A percentile compares a stretch with the other conserved stretches of the same genome.
Conservation (phyloP, 2,888 invertebrate species). For the Deilephila porcellus region DNA sequence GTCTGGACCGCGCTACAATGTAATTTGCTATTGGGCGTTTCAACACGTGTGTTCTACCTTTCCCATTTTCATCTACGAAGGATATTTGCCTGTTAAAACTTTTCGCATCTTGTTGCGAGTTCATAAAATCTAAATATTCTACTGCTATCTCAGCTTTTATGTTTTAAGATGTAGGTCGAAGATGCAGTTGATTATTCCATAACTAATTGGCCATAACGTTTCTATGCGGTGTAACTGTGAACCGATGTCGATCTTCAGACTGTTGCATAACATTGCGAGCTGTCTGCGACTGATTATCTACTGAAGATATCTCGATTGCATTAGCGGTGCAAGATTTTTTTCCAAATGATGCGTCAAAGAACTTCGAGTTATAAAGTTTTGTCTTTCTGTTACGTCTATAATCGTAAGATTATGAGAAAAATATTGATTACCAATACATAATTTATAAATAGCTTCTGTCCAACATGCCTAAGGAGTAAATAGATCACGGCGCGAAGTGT, state of each 20-base stretch:
- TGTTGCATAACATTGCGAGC: no score
- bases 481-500: neutral
- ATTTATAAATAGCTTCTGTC: neutral
- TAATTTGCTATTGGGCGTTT: conserved; percentile 71
- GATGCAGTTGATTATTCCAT: neutral
- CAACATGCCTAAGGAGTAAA: conserved; percentile 45
- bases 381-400: no score
- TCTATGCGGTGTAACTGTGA: no score
- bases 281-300: no score
- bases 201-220: neutral
- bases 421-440: neutral
- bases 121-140: neutral
- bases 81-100: conserved; percentile 60
- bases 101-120: conserved; percentile 30
- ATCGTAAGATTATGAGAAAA: no score
- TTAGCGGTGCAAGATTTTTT: no score
- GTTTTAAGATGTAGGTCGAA: no score
- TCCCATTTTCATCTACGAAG: conserved; percentile 64
- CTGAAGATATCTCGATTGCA: no score
- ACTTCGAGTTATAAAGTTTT: no score
- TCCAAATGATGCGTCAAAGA: no score
- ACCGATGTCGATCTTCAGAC: no score
- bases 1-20: conserved; percentile 68
- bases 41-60: conserved; percentile 63
- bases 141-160: neutral